These are phyloP conservation scores for Ganaspis sp. DNA, from an alignment of 1,140 invertebrate species.

Conservation along the genomic window DNA sequence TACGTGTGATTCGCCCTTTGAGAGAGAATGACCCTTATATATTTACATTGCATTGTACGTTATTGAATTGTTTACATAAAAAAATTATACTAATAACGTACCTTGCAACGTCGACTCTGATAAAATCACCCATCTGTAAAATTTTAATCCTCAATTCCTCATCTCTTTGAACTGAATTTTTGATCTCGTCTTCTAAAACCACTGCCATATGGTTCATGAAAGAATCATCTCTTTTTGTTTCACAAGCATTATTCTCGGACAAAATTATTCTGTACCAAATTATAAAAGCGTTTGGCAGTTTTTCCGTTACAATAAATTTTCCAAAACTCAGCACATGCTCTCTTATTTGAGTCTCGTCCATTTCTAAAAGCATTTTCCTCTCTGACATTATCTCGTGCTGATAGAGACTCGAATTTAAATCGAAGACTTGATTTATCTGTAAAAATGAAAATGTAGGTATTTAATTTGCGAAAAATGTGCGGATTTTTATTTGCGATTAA, in stretches of 20 bases:
- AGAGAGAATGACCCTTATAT: too few species aligned
- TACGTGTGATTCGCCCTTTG: too few species aligned
- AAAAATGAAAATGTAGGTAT: constrained; percentile 41
- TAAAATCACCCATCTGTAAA: constrained; percentile 57
- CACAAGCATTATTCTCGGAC: constrained; percentile 43
- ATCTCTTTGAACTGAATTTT: constrained; percentile 44
- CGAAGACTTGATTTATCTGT: constrained; percentile 65
- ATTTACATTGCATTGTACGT: too few species aligned
- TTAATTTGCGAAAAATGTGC: neutral
- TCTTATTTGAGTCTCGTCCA: constrained; percentile 52
- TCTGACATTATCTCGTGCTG: constrained; percentile 53
- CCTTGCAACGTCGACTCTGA: constrained; percentile 44
- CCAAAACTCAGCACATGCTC: constrained; percentile 58
- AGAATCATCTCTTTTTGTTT: constrained; percentile 58
- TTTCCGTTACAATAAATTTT: constrained; percentile 44
- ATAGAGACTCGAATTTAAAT: constrained; percentile 64
- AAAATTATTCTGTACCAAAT: constrained; percentile 66
- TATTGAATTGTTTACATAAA: too few species aligned
- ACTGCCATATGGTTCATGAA: constrained; percentile 69
- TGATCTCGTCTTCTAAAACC: constrained; percentile 58
- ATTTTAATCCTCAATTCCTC: constrained; percentile 59
- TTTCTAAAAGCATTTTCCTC: constrained; percentile 53
- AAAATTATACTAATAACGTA: neutral
- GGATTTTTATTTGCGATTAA: constrained; percentile 30
- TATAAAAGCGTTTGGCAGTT: constrained; percentile 64